Conservation (phyloP, 2,113 vertebrate genomes). For the Gavialis gangeticus region DNA sequence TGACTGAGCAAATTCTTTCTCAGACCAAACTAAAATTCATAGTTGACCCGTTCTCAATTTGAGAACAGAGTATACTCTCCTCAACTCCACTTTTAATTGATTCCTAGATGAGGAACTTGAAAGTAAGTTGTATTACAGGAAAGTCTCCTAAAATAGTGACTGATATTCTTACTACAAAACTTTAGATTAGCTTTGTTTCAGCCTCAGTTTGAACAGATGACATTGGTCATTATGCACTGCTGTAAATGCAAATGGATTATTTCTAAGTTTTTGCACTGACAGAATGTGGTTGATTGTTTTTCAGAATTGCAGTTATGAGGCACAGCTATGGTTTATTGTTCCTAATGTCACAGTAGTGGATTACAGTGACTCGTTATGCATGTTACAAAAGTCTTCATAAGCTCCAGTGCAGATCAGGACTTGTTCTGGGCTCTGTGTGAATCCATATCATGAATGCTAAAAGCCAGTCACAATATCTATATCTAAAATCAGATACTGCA, state of each 20-base stretch:
- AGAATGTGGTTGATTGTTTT: background rate
- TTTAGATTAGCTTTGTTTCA: slow-evolving; percentile 38
- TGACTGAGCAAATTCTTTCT: background rate
- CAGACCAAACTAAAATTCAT: background rate
- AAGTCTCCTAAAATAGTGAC: background rate
- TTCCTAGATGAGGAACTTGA: background rate
- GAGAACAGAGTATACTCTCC: background rate
- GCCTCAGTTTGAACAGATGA: slow-evolving; percentile 32
- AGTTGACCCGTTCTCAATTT: background rate
- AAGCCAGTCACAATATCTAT: background rate
- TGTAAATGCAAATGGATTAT: slow-evolving; percentile 9
- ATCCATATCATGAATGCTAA: background rate
- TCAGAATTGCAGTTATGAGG: slow-evolving; percentile 32
- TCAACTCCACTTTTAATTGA: background rate
- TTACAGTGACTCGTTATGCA: background rate
- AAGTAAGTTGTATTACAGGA: background rate
- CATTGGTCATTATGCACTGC: background rate
- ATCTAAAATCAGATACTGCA: background rate
- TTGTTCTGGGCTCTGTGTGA: background rate
- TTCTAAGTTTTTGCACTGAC: background rate
- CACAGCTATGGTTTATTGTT: background rate
- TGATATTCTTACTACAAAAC: slow-evolving; percentile 12
- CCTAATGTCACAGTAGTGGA: slow-evolving; percentile 6
- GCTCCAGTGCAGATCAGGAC: background rate
- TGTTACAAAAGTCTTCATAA: background rate